These are phyloP conservation scores for Dipus sagitta DNA, from an alignment of 2,797 vertebrate species.

Conservation along the genomic window DNA sequence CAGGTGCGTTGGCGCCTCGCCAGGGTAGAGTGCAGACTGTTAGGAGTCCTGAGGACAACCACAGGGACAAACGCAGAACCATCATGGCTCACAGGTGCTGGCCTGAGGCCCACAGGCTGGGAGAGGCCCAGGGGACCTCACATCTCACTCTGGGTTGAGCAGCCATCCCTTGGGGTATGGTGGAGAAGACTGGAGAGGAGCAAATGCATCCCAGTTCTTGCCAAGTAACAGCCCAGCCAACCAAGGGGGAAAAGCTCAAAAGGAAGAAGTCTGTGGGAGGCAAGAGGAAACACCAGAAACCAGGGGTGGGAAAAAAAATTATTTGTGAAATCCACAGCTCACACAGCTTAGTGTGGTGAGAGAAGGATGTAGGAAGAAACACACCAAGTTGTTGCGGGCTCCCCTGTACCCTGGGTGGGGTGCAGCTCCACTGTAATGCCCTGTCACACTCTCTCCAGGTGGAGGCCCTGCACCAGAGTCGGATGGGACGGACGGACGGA, in stretches of 20 bases:
- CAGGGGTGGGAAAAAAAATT: constrained; percentile 62
- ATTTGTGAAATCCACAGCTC: constrained; percentile 70
- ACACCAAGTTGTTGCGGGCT: constrained; percentile 36
- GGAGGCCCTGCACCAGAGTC: not conserved
- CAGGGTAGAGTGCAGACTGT: not conserved
- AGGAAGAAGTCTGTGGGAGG: not conserved
- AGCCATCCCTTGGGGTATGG: not conserved
- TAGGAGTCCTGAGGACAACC: not conserved
- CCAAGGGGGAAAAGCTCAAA: not conserved
- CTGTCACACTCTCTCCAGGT: constrained; percentile 74
- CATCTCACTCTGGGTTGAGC: not conserved
- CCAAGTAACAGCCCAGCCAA: not conserved
- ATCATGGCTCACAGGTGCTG: not conserved
- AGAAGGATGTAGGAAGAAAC: constrained; percentile 75
- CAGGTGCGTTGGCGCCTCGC: not conserved
- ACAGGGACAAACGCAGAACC: not conserved
- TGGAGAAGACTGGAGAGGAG: not conserved
- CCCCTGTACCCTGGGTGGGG: constrained; percentile 17
- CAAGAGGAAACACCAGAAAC: constrained; percentile 57
- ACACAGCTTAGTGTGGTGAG: constrained; percentile 75
- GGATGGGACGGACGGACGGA: not conserved
- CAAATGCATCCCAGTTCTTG: not conserved
- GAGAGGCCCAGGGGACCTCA: not conserved
- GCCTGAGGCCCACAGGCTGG: not conserved
- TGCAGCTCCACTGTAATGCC: constrained; percentile 60